Percentiles rank a stretch among this genome's conserved stretches.
Evolutionary conservation across 2,888 invertebrate species (phyloP).

Genomic region (Autographa gamma): DNA sequence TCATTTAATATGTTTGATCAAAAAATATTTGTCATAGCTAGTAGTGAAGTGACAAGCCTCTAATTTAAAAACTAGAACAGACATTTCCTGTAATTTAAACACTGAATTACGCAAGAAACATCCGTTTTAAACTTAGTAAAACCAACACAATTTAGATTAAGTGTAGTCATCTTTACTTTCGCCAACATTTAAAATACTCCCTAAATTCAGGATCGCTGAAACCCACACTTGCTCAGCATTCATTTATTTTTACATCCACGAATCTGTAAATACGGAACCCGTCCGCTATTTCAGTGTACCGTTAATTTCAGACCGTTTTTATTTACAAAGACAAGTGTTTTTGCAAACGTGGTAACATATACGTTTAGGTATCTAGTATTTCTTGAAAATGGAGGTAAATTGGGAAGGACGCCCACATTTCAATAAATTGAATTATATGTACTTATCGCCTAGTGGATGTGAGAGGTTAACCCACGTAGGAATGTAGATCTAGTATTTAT

Average conservation of each 20-base stretch:
- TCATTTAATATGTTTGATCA: no score
- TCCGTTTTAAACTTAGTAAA: no score
- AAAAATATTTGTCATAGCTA: no score
- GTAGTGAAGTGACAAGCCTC: no score
- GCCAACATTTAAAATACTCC: neutral
- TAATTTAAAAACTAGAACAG: no score
- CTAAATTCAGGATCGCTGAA: neutral
- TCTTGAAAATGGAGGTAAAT: neutral
- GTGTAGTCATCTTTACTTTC: neutral
- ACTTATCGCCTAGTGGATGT: no score
- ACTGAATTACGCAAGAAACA: no score
- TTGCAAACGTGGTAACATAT: neutral
- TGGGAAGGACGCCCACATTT: neutral
- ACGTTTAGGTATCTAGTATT: neutral
- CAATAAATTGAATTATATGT: neutral
- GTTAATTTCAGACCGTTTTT: neutral
- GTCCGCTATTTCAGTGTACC: neutral
- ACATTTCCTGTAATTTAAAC: no score
- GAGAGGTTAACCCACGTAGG: no score
- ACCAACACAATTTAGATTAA: neutral
- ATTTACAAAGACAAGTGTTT: neutral
- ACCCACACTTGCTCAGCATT: neutral
- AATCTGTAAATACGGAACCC: constrained; percentile 1
- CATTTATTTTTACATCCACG: neutral
- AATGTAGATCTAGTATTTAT: no score